Evolutionary conservation across 2,888 invertebrate species (phyloP).

Genomic region (Anoplius nigerrimus): DNA sequence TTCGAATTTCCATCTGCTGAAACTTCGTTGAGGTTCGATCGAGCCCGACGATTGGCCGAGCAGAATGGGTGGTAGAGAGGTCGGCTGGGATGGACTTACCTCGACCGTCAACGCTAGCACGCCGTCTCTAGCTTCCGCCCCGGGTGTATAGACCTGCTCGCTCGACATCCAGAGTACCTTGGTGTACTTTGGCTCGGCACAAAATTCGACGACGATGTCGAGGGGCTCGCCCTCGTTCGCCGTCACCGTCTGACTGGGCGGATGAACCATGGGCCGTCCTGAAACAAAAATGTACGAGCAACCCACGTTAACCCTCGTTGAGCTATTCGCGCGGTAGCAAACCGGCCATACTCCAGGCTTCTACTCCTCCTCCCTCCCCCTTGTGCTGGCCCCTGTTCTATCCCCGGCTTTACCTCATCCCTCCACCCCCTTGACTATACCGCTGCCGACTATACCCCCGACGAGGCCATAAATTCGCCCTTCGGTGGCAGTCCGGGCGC

Average conservation of each 20-base stretch:
- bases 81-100: conserved; percentile 56
- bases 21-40: no score
- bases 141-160: conserved; percentile 77
- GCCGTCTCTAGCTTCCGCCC: conserved; percentile 75
- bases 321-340: conserved; percentile 6
- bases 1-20: no score
- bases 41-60: no score
- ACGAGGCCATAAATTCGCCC: conserved; percentile 30
- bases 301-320: conserved; percentile 32
- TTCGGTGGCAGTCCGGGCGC: conserved; percentile 21
- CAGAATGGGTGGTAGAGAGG: no score
- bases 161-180: conserved; percentile 81
- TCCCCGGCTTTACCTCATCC: no score
- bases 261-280: conserved; percentile 83
- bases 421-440: no score
- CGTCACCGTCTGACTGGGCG: conserved; percentile 81
- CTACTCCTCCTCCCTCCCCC: no score
- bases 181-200: conserved; percentile 84
- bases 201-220: conserved; percentile 84
- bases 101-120: conserved; percentile 67
- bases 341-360: no score
- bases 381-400: no score
- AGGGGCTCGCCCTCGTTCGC: conserved; percentile 83
- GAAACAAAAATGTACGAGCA: conserved; percentile 63
- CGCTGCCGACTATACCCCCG: conserved; percentile 9